Conservation (phyloP, 35 echinoderm and acorn worm species). For the Apostichopus parvimensis region DNA sequence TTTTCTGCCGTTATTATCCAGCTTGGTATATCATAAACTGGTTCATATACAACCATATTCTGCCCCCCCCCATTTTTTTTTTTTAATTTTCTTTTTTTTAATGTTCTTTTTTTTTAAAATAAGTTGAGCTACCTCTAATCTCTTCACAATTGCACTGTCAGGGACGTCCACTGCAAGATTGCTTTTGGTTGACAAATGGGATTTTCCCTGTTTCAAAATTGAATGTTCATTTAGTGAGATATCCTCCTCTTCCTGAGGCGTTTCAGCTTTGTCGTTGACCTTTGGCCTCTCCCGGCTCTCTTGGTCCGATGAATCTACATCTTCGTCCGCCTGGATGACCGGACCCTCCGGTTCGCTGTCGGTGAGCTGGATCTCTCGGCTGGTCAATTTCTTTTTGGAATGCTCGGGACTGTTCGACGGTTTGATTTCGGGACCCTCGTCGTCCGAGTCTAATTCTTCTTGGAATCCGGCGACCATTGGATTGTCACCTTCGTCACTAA, state of each 20-base stretch:
- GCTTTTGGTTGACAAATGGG: background rate
- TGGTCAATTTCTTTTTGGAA: conserved; percentile 56
- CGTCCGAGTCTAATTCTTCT: conserved; percentile 94
- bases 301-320: conserved; percentile 37
- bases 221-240: background rate
- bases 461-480: conserved; percentile 95
- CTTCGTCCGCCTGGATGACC: conserved; percentile 47
- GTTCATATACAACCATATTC: too few species aligned
- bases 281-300: background rate
- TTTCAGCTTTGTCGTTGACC: background rate
- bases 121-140: too few species aligned
- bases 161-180: background rate
- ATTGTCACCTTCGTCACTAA: conserved; percentile 65
- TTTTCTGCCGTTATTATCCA: too few species aligned
- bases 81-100: too few species aligned
- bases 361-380: conserved; percentile 70
- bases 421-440: conserved; percentile 52
- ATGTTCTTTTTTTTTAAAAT: background rate
- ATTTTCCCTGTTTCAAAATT: background rate
- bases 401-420: background rate
- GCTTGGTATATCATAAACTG: too few species aligned
- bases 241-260: background rate
- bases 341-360: conserved; percentile 48
- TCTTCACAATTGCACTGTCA: background rate
- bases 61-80: too few species aligned